Percentiles rank a stretch among this genome's conserved stretches.
phyloP scores from a whole-genome alignment of 1,140 invertebrate genomes.

The Drosophila lacertosa region DNA sequence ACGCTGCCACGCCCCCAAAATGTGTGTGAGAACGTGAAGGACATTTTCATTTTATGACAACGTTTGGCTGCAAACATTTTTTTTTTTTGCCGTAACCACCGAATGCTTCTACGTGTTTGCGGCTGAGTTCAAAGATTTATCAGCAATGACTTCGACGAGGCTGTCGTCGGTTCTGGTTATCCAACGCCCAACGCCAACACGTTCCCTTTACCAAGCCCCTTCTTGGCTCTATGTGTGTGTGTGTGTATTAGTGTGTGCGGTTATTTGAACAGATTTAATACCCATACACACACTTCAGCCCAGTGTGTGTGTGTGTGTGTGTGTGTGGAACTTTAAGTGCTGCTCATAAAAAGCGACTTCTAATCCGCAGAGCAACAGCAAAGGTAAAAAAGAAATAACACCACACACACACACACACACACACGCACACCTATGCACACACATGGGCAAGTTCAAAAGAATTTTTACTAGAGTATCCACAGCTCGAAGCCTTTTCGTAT shows the following conservation, averaged over 20 bases:
- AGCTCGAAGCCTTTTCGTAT: slow-evolving; percentile 41
- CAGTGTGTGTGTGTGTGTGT: slow-evolving; percentile 10
- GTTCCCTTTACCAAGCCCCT: neutral
- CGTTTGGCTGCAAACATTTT: slow-evolving; percentile 63
- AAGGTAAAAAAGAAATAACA: slow-evolving; percentile 57
- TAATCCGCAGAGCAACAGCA: slow-evolving; percentile 56
- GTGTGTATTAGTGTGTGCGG: too few relatives aligned
- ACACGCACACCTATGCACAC: neutral
- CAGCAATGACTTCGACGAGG: slow-evolving; percentile 79
- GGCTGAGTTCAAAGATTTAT: slow-evolving; percentile 82
- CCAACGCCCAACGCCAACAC: neutral
- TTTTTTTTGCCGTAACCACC: slow-evolving; percentile 75
- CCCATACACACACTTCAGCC: slow-evolving; percentile 56
- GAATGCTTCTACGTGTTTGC: slow-evolving; percentile 81
- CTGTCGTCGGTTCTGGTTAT: slow-evolving; percentile 61
- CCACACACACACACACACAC: slow-evolving; percentile 16
- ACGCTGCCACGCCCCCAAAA: slow-evolving; percentile 50
- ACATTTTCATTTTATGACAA: slow-evolving; percentile 82
- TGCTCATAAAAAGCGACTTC: slow-evolving; percentile 71
- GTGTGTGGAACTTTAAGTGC: slow-evolving; percentile 73
- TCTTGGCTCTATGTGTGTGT: slow-evolving; percentile 4
- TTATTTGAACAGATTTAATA: slow-evolving; percentile 82
- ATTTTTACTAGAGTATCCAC: slow-evolving; percentile 49
- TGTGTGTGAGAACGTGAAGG: slow-evolving; percentile 73
- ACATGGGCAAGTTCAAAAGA: slow-evolving; percentile 61